Evolutionary conservation across 2,113 vertebrate genomes (phyloP), one percentile per base, ranked within the genome.

Genomic region (Delphinapterus leucas): DNA sequence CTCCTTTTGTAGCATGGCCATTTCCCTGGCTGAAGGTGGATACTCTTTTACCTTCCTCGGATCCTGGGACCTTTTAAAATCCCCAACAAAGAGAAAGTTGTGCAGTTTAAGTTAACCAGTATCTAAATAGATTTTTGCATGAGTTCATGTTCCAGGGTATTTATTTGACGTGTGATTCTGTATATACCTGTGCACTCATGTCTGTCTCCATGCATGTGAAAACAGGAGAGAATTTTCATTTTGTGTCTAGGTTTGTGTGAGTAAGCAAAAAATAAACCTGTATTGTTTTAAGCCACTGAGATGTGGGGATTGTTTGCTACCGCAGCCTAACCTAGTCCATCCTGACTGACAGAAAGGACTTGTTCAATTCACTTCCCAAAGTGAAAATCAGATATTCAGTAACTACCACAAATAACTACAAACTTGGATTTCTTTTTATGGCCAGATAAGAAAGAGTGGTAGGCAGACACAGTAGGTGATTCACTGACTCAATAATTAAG

Each of bases 231-330:
- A 84, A 80, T 92, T 95, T 97, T 93, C 60, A 41, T 87, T 94
- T 67, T 90, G 67, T 97, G 23, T 93, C 70, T 95, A 70, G 7
- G 38, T 96, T 93, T 97, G 31, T 93, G 21, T 96, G 47, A 93
- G 4, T 96, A 85, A 97, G 49, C 28, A 96, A 95, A 44, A 98
- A 98, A 96, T 97, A 97, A 98, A 98, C 44, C 60, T 93, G 88
- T 93, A 63, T 88, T 90, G 41, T 95, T 88, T 86, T 92, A 96
- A 95, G 47, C 65, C 70, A 93, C 41, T 44, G 63, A 87, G 36
- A 88, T 55, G 87, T 84, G 71, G 55, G 41, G 33, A 47, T 73
- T 93, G 23, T 93, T 95, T 93, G 44, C 96, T 58, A 86, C 44
- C 17, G 26, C 28, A 80, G 53, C 31, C 47, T 94, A 76, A 93